These are phyloP conservation scores for Caradrina kadenii DNA, from an alignment of 2,888 invertebrate species.

Conservation along the genomic window DNA sequence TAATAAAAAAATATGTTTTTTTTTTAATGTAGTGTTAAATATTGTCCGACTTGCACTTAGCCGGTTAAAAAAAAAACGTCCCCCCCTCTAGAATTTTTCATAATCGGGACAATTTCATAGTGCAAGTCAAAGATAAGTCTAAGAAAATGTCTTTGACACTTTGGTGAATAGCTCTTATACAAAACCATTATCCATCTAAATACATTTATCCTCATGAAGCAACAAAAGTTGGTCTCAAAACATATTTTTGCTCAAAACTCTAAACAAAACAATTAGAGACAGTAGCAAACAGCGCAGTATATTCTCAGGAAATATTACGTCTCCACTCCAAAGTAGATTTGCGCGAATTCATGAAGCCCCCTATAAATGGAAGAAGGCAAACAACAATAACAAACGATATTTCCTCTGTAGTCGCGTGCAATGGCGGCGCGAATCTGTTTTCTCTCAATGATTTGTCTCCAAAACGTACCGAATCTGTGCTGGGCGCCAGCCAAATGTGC, in stretches of 20 bases:
- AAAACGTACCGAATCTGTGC: constrained; percentile 85
- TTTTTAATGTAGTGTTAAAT: no score
- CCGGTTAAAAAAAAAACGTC: no score
- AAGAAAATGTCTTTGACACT: no score
- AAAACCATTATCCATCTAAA: background rate
- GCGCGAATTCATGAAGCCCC: constrained; percentile 65
- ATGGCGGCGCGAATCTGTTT: constrained; percentile 88
- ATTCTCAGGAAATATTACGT: constrained; percentile 51
- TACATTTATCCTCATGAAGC: background rate
- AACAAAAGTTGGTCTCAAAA: background rate
- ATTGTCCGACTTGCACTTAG: no score
- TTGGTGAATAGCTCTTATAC: no score
- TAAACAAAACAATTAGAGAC: constrained; percentile 17
- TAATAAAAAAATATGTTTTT: no score
- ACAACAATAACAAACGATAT: constrained; percentile 82
- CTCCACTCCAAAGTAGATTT: constrained; percentile 65
- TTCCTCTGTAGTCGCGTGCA: constrained; percentile 76
- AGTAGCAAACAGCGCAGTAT: constrained; percentile 19
- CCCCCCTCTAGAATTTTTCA: no score
- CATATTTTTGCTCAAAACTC: background rate
- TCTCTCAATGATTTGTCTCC: constrained; percentile 89
- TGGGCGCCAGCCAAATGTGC: constrained; percentile 88
- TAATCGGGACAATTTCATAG: no score
- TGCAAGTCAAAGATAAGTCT: no score
- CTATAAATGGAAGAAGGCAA: constrained; percentile 70